Percentiles rank a stretch among this genome's conserved stretches.
Conservation (phyloP, 2,888 invertebrate species). For the Sesia apiformis region DNA sequence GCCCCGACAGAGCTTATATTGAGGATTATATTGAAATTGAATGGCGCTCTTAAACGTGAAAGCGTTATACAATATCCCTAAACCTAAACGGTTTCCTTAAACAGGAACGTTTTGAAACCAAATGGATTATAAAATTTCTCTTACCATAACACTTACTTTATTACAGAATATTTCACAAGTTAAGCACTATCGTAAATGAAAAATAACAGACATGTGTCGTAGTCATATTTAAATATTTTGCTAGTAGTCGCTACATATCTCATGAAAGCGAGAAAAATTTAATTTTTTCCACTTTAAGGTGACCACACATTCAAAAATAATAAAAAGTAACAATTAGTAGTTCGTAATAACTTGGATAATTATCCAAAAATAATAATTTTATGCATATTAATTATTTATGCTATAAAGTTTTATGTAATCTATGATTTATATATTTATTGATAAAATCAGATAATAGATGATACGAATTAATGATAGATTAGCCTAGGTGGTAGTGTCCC, state of each 20-base stretch:
- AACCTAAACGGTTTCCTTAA: neutral
- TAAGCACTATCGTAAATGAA: neutral
- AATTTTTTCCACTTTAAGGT: slow-evolving; percentile 28
- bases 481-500: too few relatives aligned
- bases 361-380: too few relatives aligned
- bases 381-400: too few relatives aligned
- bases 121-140: neutral
- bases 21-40: slow-evolving; percentile 57
- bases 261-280: slow-evolving; percentile 40
- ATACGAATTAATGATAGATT: too few relatives aligned
- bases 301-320: slow-evolving; percentile 13
- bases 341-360: too few relatives aligned
- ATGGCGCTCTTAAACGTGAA: slow-evolving; percentile 30
- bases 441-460: too few relatives aligned
- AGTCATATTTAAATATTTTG: slow-evolving; percentile 33
- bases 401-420: too few relatives aligned
- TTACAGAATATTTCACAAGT: neutral
- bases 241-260: slow-evolving; percentile 28
- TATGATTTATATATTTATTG: too few relatives aligned
- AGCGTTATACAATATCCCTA: slow-evolving; percentile 9
- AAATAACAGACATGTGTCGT: slow-evolving; percentile 19
- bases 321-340: too few relatives aligned
- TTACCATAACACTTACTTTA: neutral
- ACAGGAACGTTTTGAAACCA: neutral
- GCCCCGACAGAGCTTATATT: slow-evolving; percentile 22